A percentile compares a stretch with the other conserved stretches of the same genome.
Conservation (phyloP, 2,113 vertebrate species). For the Camelus bactrianus region DNA sequence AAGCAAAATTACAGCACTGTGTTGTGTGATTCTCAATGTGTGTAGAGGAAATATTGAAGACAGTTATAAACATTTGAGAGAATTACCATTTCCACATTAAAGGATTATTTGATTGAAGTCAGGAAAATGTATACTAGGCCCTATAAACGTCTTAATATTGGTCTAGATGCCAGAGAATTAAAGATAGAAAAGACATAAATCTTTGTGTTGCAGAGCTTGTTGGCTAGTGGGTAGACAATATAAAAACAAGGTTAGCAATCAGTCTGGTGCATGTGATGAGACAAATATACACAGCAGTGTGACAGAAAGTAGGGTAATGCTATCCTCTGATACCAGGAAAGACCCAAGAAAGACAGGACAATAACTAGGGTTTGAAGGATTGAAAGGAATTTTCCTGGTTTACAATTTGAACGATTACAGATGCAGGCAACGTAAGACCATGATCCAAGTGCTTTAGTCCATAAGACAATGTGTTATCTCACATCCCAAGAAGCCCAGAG, state of each 20-base stretch:
- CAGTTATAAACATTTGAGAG: not conserved
- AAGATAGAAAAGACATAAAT: not conserved
- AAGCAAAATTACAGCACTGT: not conserved
- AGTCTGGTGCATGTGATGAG: not conserved
- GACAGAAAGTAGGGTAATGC: not conserved
- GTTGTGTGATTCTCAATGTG: not conserved
- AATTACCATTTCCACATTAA: not conserved
- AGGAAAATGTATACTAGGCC: not conserved
- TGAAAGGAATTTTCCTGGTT: not conserved
- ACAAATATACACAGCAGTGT: not conserved
- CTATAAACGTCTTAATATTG: not conserved
- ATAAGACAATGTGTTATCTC: not conserved
- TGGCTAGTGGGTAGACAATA: not conserved
- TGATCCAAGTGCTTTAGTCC: not conserved
- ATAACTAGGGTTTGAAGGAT: not conserved
- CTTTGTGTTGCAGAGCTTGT: not conserved
- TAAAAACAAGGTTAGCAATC: slow-evolving; percentile 12
- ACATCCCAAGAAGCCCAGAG: not conserved
- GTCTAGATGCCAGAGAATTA: not conserved
- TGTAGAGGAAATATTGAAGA: not conserved
- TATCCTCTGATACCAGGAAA: not conserved
- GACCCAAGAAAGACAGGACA: not conserved
- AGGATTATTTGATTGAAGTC: not conserved
- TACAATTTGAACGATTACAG: not conserved
- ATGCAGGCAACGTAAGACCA: not conserved